A percentile compares a stretch with the other conserved stretches of the same genome.
Evolutionary conservation across 2,113 vertebrate species (phyloP).

Genomic region (Hypocryptadius cinnamomeus): DNA sequence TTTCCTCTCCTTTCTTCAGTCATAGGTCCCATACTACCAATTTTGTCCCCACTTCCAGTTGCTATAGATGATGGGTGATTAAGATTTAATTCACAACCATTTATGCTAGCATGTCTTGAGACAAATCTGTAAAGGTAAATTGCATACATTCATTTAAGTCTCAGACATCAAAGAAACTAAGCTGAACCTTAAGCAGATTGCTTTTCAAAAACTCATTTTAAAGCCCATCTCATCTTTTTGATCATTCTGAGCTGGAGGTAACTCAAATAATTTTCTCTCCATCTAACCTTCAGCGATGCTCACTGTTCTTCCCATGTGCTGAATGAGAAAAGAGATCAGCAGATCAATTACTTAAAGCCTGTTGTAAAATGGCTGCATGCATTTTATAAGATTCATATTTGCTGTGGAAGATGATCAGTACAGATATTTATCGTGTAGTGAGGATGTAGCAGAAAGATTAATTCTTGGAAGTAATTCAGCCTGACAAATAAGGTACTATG

Average conservation of each 20-base stretch:
- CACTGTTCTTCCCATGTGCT: neutral
- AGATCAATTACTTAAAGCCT: neutral
- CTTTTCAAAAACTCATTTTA: constrained; percentile 19
- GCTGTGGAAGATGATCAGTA: neutral
- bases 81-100: neutral
- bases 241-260: neutral
- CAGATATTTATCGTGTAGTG: neutral
- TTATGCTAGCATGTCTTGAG: neutral
- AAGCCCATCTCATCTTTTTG: neutral
- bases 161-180: constrained; percentile 11
- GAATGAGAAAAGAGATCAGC: neutral
- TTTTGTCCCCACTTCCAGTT: neutral
- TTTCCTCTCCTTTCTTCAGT: neutral
- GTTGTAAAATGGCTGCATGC: neutral
- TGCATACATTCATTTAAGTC: neutral
- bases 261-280: neutral
- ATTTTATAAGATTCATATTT: constrained; percentile 2
- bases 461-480: constrained; percentile 2
- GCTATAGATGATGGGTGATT: neutral
- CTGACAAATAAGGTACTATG: neutral
- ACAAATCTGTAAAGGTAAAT: constrained; percentile 15
- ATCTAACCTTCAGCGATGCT: neutral
- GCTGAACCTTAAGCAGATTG: neutral
- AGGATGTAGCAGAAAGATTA: neutral
- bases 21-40: neutral